A percentile compares a stretch with the other conserved stretches of the same genome.
Conservation (phyloP, 1,140 invertebrate genomes). For the Thaumetopoea pityocampa region DNA sequence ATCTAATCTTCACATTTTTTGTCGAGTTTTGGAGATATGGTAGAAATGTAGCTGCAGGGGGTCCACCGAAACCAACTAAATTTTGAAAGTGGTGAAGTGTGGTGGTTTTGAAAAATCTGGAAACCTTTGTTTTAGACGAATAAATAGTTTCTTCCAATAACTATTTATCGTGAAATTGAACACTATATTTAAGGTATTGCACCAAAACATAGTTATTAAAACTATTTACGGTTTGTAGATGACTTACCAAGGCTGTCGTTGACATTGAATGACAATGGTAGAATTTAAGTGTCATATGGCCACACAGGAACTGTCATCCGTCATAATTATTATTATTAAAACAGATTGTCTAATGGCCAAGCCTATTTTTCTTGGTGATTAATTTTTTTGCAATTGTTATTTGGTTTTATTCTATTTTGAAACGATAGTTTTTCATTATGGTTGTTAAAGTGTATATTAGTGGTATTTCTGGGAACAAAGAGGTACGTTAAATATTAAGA, state of each 20-base stretch:
- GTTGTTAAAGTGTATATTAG: slow-evolving; percentile 93
- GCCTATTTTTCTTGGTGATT: slow-evolving; percentile 63
- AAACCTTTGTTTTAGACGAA: no score
- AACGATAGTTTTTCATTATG: slow-evolving; percentile 76
- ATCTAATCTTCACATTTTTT: no score
- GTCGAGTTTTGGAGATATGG: no score
- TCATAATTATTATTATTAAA: slow-evolving; percentile 53
- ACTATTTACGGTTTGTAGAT: neutral
- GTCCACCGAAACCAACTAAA: no score
- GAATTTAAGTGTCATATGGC: slow-evolving; percentile 10
- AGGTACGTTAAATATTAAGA: slow-evolving; percentile 79
- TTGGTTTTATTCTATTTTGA: slow-evolving; percentile 31
- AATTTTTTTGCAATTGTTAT: slow-evolving; percentile 35
- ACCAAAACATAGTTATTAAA: neutral
- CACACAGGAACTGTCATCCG: slow-evolving; percentile 28
- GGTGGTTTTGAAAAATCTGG: no score
- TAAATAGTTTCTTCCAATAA: no score
- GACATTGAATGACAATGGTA: slow-evolving; percentile 17
- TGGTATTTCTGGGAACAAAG: slow-evolving; percentile 93
- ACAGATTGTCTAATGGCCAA: slow-evolving; percentile 67
- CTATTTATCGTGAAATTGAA: no score
- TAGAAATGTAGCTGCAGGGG: no score
- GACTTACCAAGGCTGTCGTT: neutral
- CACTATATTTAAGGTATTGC: no score
- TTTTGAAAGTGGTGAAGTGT: no score